phyloP scores from a whole-genome alignment of 1,140 invertebrate species.

The Neodiprion fabricii region DNA sequence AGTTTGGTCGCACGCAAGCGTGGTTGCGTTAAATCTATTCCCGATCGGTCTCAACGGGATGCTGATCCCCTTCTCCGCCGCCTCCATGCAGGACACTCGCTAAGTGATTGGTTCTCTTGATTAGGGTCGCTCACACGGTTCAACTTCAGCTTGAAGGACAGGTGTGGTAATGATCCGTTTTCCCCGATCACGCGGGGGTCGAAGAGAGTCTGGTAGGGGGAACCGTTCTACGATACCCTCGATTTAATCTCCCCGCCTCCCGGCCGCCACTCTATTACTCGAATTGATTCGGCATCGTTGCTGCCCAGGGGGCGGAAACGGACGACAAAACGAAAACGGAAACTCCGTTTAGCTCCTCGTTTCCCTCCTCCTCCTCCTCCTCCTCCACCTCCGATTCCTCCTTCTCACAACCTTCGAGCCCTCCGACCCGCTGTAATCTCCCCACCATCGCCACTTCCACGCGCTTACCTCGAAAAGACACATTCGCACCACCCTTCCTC shows the following conservation, averaged over 20 bases:
- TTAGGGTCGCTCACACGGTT: constrained; percentile 34
- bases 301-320: constrained; percentile 23
- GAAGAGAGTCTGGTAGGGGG: neutral
- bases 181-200: constrained; percentile 18
- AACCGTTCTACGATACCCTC: constrained; percentile 25
- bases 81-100: constrained; percentile 10
- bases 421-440: too few relatives aligned
- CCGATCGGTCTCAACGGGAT: constrained; percentile 20
- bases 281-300: constrained; percentile 54
- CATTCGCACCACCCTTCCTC: too few relatives aligned
- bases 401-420: neutral
- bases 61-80: neutral
- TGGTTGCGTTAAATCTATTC: constrained; percentile 19
- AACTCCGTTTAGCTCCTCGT: constrained; percentile 54
- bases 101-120: constrained; percentile 60
- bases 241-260: constrained; percentile 34
- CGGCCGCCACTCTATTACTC: constrained; percentile 49
- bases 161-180: constrained; percentile 57
- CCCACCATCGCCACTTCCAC: too few relatives aligned
- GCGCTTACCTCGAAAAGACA: too few relatives aligned
- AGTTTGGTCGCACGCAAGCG: neutral
- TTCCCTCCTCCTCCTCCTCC: constrained; percentile 24
- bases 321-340: constrained; percentile 25
- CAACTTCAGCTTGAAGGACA: constrained; percentile 45
- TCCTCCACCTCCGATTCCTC: neutral